phyloP scores from a whole-genome alignment of 2,888 invertebrate genomes.

The Herminia tarsipennalis region DNA sequence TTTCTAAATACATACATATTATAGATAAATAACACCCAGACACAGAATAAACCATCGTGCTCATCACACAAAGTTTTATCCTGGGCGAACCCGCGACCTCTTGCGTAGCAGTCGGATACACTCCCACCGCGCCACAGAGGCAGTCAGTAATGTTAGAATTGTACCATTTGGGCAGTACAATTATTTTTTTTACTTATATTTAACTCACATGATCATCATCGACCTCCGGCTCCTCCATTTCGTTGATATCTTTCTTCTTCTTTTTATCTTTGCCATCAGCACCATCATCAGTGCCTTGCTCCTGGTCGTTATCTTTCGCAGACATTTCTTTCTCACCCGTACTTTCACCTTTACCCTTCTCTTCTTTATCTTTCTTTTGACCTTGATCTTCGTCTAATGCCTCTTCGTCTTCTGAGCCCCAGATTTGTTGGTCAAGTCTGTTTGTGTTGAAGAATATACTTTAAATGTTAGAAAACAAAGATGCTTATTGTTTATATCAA shows the following conservation, averaged over 20 bases:
- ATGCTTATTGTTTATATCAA: too few species aligned
- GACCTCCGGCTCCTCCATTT: constrained; percentile 92
- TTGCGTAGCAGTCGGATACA: too few species aligned
- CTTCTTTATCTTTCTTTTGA: constrained; percentile 85
- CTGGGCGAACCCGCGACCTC: too few species aligned
- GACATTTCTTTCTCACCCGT: constrained; percentile 89
- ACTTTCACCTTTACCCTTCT: constrained; percentile 86
- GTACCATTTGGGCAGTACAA: too few species aligned
- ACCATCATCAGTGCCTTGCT: constrained; percentile 84
- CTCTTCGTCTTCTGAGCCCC: constrained; percentile 94
- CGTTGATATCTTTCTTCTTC: constrained; percentile 90
- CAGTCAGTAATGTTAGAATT: too few species aligned
- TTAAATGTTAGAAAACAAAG: too few species aligned
- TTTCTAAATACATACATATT: too few species aligned
- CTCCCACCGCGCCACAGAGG: too few species aligned
- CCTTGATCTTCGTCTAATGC: constrained; percentile 84
- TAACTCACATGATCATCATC: constrained; percentile 90
- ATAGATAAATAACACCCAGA: too few species aligned
- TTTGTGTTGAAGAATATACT: constrained; percentile 46
- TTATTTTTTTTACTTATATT: background rate
- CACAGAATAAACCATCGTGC: too few species aligned
- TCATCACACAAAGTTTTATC: too few species aligned
- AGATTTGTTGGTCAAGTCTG: constrained; percentile 90
- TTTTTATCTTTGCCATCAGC: constrained; percentile 84
- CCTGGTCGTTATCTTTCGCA: constrained; percentile 88